Evolutionary conservation across 23 tunicate species (phyloP).

Genomic region (Oikopleura albicans): DNA sequence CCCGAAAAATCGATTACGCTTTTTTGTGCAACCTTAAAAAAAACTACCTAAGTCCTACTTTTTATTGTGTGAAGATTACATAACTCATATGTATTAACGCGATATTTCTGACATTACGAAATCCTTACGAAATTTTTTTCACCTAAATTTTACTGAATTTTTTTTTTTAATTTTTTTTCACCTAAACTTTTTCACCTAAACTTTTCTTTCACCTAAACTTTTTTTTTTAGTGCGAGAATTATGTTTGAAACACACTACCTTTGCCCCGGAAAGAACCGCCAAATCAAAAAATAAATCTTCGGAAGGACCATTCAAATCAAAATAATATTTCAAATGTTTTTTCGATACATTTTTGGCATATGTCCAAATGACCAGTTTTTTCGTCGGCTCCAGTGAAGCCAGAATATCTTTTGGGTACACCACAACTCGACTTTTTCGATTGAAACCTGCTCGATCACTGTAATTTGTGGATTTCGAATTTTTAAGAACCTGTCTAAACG

Average conservation of each 20-base stretch:
- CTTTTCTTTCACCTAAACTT: too few species aligned
- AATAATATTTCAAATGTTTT: neutral
- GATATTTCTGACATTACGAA: too few species aligned
- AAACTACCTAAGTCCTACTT: too few species aligned
- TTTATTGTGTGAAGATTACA: too few species aligned
- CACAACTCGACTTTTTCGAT: neutral
- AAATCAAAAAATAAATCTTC: slow-evolving; percentile 14
- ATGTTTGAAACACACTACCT: neutral
- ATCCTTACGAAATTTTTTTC: neutral
- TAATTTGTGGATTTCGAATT: too few species aligned
- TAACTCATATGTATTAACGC: too few species aligned
- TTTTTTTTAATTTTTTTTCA: neutral
- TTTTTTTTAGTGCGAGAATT: too few species aligned
- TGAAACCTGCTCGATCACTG: neutral
- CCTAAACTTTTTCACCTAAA: neutral
- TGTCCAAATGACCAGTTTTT: neutral
- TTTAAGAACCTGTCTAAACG: too few species aligned
- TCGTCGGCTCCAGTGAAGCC: neutral
- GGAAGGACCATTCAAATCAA: neutral
- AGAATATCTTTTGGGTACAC: neutral
- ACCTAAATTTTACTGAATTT: neutral
- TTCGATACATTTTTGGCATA: neutral
- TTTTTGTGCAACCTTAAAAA: too few species aligned
- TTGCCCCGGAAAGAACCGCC: slow-evolving; percentile 5
- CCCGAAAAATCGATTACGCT: too few species aligned